Base-by-base conservation (phyloP, 2,797 vertebrate species). In the Okamejei kenojei region DNA sequence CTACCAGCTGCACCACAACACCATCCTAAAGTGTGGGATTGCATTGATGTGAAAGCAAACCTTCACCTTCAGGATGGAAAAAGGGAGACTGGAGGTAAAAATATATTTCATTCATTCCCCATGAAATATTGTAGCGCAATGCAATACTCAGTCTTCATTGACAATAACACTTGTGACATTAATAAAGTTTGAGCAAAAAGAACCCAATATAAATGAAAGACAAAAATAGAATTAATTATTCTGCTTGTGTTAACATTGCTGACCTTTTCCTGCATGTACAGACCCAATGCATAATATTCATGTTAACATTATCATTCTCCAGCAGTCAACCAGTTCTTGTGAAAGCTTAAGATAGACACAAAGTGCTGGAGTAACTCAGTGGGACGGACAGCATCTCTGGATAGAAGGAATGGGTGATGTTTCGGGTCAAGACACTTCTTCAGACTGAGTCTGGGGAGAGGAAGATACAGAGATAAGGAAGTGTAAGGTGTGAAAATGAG, bases 171-270 rank as follows among this genome's bases (percentile, higher is more conserved):
- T 19, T 65, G 61, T 88, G 61, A 32, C 84, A 65, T 58, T 88
- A 88, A 65, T 65, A 88, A 13, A 88, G 15, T 65, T 88, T 88
- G 84, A 88, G 61, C 61, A 88, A 63, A 88, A 17, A 65, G 84
- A 65, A 68, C 21, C 61, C 1, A 63, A 68, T 88, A 9, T 19
- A 32, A 88, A 65, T 88, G 84, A 35, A 88, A 63, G n/a, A 88
- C n/a, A 35, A 79, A 88, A 65, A 88, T 68, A 68, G 84, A n/a
- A 88, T 32, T 88, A 65, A 63, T 88, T 88, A 68, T 35, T 88
- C 61, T 65, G 84, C 84, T 88, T 88, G 61, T 68, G 84, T 68
- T 68, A 68, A 88, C 29, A 68, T n/a, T 68, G 84, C 19, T 88
- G 84, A 88, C 61, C 61, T 88, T 88, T 88, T 68, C 61, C 84